These are phyloP conservation scores for Tinamus guttatus DNA, from an alignment of 2,113 vertebrate genomes.

Conservation along the genomic window DNA sequence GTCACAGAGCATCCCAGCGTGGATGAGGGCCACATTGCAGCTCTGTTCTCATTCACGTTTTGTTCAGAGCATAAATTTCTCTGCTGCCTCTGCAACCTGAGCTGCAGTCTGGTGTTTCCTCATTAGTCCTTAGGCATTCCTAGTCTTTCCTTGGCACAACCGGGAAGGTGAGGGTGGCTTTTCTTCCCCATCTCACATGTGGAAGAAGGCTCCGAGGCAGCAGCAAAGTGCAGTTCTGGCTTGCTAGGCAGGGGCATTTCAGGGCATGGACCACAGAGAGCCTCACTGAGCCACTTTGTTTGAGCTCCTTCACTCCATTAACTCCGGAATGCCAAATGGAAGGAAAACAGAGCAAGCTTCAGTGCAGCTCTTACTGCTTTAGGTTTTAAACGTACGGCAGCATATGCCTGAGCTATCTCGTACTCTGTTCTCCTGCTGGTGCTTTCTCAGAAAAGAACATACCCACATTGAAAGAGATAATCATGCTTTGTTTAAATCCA, in stretches of 20 bases:
- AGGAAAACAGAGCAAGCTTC: slow-evolving; percentile 36
- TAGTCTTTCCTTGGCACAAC: background rate
- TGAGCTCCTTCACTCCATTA: background rate
- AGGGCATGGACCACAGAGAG: slow-evolving; percentile 16
- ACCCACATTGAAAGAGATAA: background rate
- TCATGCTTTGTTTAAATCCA: background rate
- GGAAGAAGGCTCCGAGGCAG: background rate
- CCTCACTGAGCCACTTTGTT: slow-evolving; percentile 52
- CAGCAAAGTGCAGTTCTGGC: background rate
- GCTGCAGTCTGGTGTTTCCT: background rate
- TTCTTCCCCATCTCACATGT: background rate
- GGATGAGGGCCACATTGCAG: background rate
- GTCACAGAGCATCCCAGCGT: background rate
- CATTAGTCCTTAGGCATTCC: background rate
- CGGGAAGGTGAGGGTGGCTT: background rate
- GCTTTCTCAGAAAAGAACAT: background rate
- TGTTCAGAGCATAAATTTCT: background rate
- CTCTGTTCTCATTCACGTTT: background rate
- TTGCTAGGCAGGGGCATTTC: slow-evolving; percentile 27
- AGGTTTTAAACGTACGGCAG: background rate
- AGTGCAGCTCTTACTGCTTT: slow-evolving; percentile 2
- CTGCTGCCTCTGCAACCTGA: background rate
- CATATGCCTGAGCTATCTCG: background rate
- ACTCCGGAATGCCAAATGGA: slow-evolving; percentile 22
- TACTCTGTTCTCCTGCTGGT: background rate